phyloP scores from a whole-genome alignment of 2,797 vertebrate species.

The Muraenolepis orangiensis region DNA sequence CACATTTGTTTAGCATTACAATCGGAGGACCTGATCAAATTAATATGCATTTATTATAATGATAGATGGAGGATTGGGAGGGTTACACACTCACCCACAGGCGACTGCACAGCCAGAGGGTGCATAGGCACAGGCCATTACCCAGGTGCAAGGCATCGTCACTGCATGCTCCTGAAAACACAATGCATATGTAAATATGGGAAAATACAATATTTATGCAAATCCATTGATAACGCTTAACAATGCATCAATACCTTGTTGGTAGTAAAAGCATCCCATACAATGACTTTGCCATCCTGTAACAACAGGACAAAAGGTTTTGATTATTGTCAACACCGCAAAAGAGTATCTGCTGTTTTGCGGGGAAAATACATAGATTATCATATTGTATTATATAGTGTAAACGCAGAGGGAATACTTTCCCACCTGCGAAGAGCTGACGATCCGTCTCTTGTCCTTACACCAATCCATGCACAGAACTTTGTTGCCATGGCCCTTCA shows the following conservation, averaged over 20 bases:
- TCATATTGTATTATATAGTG: not conserved
- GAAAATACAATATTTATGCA: conserved; percentile 8
- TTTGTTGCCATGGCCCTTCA: conserved; percentile 98
- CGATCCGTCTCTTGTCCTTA: conserved; percentile 94
- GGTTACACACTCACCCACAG: conserved; percentile 85
- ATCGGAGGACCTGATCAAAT: not conserved
- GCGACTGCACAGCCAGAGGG: conserved; percentile 97
- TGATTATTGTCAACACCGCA: not conserved
- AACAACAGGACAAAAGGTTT: conserved; percentile 25
- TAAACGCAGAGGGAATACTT: not conserved
- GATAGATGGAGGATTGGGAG: not conserved
- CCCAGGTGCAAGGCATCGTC: conserved; percentile 99
- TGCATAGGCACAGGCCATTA: conserved; percentile 97
- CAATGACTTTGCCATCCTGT: conserved; percentile 98
- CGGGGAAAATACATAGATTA: not conserved
- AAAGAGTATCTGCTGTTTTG: not conserved
- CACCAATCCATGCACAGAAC: conserved; percentile 99
- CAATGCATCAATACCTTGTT: conserved; percentile 85
- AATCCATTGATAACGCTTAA: conserved; percentile 29
- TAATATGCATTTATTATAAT: not conserved
- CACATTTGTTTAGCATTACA: not conserved
- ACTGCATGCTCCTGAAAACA: conserved; percentile 89
- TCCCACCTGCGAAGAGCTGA: conserved; percentile 98
- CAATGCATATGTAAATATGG: conserved; percentile 30
- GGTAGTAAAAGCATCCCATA: conserved; percentile 98